phyloP scores from a whole-genome alignment of 2,888 invertebrate genomes.

The Mantis religiosa region DNA sequence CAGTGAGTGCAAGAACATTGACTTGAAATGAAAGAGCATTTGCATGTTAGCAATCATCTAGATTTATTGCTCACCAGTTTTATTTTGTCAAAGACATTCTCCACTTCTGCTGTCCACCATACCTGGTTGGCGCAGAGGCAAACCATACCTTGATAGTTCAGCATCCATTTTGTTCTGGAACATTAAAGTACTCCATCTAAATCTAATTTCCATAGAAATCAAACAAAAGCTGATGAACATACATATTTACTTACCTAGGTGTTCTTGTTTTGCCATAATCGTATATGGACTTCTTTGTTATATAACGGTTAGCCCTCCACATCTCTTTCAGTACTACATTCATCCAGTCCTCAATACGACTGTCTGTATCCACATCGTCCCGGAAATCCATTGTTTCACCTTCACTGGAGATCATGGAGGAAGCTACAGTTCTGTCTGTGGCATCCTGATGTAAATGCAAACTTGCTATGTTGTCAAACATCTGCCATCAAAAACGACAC shows the following conservation, averaged over 20 bases:
- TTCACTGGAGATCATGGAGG: conserved; percentile 84
- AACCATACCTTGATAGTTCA: conserved; percentile 86
- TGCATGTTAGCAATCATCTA: too few species aligned
- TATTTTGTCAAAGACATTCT: conserved; percentile 76
- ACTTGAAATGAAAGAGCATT: too few species aligned
- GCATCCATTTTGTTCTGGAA: conserved; percentile 78
- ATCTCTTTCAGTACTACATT: conserved; percentile 78
- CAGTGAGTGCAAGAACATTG: too few species aligned
- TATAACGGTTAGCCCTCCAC: conserved; percentile 68
- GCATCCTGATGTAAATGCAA: conserved; percentile 65
- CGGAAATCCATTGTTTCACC: conserved; percentile 82
- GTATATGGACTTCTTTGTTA: conserved; percentile 83
- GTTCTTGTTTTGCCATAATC: conserved; percentile 73
- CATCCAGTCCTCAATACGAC: conserved; percentile 92
- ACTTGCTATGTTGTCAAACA: conserved; percentile 87
- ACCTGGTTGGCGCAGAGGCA: conserved; percentile 81
- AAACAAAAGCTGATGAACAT: too few species aligned
- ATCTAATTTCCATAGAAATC: too few species aligned
- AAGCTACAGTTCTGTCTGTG: conserved; percentile 62
- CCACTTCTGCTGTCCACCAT: conserved; percentile 96
- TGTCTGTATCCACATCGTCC: conserved; percentile 64
- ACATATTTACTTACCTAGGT: conserved; percentile 49
- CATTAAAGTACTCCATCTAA: not conserved
- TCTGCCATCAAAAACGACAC: conserved; percentile 56
- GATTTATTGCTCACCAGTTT: conserved; percentile 41